Conservation (phyloP, 2,113 vertebrate genomes). For the Candoia aspera region DNA sequence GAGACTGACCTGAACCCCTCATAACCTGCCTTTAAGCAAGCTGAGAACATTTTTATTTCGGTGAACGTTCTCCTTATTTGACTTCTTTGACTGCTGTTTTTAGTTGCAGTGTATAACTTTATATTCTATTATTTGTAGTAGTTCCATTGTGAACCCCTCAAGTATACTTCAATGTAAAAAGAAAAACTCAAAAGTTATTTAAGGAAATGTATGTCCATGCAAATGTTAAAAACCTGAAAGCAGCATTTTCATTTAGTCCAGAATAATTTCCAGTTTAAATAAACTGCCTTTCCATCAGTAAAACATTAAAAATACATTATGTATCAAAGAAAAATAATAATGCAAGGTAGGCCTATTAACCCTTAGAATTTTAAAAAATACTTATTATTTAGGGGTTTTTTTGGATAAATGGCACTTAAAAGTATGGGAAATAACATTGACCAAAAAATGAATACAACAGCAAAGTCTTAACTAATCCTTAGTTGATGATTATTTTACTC, state of each 20-base stretch:
- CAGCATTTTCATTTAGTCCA: background rate
- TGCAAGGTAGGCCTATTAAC: background rate
- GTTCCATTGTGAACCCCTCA: background rate
- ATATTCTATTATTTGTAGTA: background rate
- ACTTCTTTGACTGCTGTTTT: background rate
- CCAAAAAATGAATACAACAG: background rate
- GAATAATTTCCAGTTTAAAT: background rate
- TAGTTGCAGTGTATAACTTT: background rate
- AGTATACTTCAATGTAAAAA: background rate
- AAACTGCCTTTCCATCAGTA: background rate
- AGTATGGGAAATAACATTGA: background rate
- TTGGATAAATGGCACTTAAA: background rate
- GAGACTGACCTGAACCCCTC: background rate
- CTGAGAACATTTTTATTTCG: background rate
- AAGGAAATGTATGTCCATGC: background rate
- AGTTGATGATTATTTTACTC: background rate
- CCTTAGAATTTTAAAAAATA: background rate
- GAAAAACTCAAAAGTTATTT: background rate
- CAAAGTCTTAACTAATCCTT: background rate
- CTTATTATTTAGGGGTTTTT: background rate
- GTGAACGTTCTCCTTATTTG: background rate
- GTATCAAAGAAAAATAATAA: background rate
- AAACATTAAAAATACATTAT: background rate
- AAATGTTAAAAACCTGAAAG: background rate
- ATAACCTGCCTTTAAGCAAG: background rate